phyloP scores from a whole-genome alignment of 2,113 vertebrate genomes.

The Corythornis cristatus region DNA sequence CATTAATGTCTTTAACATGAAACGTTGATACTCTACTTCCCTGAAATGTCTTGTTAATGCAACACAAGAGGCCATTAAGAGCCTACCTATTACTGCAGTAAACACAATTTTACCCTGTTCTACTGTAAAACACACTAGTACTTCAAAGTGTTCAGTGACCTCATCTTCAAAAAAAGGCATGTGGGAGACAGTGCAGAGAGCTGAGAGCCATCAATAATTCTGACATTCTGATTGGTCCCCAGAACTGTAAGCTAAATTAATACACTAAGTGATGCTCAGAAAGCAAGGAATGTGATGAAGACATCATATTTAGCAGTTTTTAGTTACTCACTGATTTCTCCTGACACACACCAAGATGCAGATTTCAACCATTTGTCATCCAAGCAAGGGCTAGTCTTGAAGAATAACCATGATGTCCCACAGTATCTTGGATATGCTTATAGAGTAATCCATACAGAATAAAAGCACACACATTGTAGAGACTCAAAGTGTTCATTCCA shows the following conservation, averaged over 20 bases:
- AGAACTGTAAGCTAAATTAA: slow-evolving; percentile 15
- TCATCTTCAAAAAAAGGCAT: slow-evolving; percentile 47
- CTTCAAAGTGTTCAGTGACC: slow-evolving; percentile 59
- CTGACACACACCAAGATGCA: background rate
- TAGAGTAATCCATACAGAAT: background rate
- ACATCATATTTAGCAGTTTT: background rate
- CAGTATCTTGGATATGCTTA: background rate
- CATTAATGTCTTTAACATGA: slow-evolving; percentile 76
- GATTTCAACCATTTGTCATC: background rate
- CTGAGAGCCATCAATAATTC: slow-evolving; percentile 16
- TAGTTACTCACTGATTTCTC: slow-evolving; percentile 15
- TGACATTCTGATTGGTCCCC: background rate
- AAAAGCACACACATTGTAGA: background rate
- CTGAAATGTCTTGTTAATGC: slow-evolving; percentile 69
- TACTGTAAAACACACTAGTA: slow-evolving; percentile 11
- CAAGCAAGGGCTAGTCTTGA: background rate
- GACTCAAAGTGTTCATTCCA: background rate
- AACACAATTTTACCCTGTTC: slow-evolving; percentile 49
- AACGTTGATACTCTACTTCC: slow-evolving; percentile 75
- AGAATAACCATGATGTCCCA: background rate
- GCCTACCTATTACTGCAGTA: slow-evolving; percentile 40
- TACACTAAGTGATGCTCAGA: background rate
- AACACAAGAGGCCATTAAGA: slow-evolving; percentile 53
- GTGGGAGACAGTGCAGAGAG: slow-evolving; percentile 30
- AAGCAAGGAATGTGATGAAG: background rate